Evolutionary conservation across 30 jellyfish, hydroid and myxozoan species (phyloP), one percentile per base, ranked within the genome.

Genomic region (Clytia hemisphaerica): DNA sequence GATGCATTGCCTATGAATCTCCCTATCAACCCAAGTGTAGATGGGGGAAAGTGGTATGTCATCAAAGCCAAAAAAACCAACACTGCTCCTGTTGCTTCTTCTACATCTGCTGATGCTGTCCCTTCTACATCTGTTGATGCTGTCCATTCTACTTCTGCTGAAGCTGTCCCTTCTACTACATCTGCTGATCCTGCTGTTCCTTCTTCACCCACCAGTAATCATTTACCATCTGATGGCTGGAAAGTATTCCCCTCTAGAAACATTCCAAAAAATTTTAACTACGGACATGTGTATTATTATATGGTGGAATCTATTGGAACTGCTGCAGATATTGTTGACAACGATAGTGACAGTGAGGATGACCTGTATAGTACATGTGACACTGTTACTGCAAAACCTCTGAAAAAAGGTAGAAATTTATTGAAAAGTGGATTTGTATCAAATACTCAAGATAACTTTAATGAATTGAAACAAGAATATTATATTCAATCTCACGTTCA

Each of bases 31-130:
- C 76, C 83, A 15, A 77, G 65, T 49, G 58, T 67, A 21, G 77
- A 77, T 33, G 84, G 57, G 26, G 91, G 84, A 28, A 61, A 66
- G 44, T 63, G 82, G 91, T 49, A 77, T 64, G 82, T 62, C 22
- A 27, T 65, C 45, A 77, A 77, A 67, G 18, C 49, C n/a, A n/a
- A n/a, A n/a, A n/a, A n/a, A n/a, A n/a, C n/a, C n/a, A n/a, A n/a
- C n/a, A n/a, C n/a, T n/a, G n/a, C n/a, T n/a, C n/a, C n/a, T n/a
- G n/a, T n/a, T n/a, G n/a, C n/a, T n/a, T n/a, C n/a, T n/a, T n/a
- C n/a, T n/a, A n/a, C n/a, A n/a, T n/a, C n/a, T n/a, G n/a, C n/a
- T n/a, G n/a, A n/a, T n/a, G n/a, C n/a, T n/a, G n/a, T n/a, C n/a
- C n/a, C n/a, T n/a, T n/a, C n/a, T n/a, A n/a, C n/a, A n/a, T n/a